Percentiles rank a stretch among this genome's conserved stretches.
Evolutionary conservation across 2,113 vertebrate genomes (phyloP).

Genomic region (Nothocercus julius): DNA sequence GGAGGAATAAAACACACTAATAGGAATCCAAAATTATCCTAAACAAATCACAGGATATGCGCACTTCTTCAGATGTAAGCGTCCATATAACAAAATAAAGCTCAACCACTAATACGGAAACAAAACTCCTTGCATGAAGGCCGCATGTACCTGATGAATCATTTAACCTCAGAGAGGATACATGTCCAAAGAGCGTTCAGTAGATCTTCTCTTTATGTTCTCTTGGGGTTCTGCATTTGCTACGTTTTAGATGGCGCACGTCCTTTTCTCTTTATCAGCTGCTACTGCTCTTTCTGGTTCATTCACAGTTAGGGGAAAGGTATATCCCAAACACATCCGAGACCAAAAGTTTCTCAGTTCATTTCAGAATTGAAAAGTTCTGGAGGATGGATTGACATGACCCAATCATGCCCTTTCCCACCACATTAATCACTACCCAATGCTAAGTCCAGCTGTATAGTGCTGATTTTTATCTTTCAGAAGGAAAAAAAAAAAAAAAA

Average conservation of each 20-base stretch:
- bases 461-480: neutral
- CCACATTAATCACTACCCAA: neutral
- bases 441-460: neutral
- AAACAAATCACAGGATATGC: neutral
- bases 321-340: accelerated
- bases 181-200: neutral
- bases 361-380: neutral
- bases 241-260: neutral
- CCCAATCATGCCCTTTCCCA: neutral
- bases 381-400: neutral
- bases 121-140: neutral
- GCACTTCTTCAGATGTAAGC: neutral
- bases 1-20: neutral
- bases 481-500: neutral
- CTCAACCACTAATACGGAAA: neutral
- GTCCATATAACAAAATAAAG: neutral
- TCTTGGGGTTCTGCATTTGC: neutral
- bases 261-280: neutral
- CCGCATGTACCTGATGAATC: neutral
- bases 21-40: neutral
- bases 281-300: neutral
- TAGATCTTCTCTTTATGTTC: neutral
- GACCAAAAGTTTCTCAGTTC: neutral
- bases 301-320: accelerated
- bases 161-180: neutral